Percentiles rank a stretch among this genome's conserved stretches.
phyloP scores from a whole-genome alignment of 2,888 invertebrate species.

The Myopa tessellatipennis region DNA sequence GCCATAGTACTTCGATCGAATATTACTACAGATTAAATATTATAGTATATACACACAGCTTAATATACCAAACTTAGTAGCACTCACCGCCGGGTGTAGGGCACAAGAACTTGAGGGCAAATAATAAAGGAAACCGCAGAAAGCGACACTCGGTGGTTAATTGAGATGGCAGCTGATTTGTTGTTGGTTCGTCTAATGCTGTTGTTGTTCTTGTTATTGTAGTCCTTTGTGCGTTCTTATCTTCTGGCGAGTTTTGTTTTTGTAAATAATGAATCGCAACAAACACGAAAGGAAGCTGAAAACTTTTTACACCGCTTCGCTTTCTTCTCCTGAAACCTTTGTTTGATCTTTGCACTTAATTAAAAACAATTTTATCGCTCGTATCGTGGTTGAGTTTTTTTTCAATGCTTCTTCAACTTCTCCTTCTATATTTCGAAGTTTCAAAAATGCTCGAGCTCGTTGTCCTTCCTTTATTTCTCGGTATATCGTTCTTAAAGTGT shows the following conservation, averaged over 20 bases:
- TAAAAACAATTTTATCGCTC: slow-evolving; percentile 49
- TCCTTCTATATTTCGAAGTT: background rate
- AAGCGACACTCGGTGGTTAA: slow-evolving; percentile 39
- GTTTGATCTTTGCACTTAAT: slow-evolving; percentile 45
- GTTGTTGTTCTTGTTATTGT: slow-evolving; percentile 33
- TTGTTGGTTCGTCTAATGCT: slow-evolving; percentile 3
- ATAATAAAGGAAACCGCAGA: background rate
- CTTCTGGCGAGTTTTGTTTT: slow-evolving; percentile 10
- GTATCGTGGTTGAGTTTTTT: slow-evolving; percentile 23
- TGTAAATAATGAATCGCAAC: background rate
- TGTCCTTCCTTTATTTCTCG: background rate
- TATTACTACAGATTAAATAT: no score
- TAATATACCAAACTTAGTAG: no score
- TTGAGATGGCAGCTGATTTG: slow-evolving; percentile 44
- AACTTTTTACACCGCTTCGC: slow-evolving; percentile 32
- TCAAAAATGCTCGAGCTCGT: background rate
- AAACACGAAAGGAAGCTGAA: slow-evolving; percentile 12
- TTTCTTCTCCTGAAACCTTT: background rate
- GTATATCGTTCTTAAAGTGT: background rate
- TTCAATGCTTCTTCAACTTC: slow-evolving; percentile 31
- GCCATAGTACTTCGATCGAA: no score
- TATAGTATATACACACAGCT: no score
- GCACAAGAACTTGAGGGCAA: no score
- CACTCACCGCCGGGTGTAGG: no score
- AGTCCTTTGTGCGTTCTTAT: background rate